Base-by-base conservation (phyloP, 2,888 invertebrate genomes). In the Lochmaea capreae region DNA sequence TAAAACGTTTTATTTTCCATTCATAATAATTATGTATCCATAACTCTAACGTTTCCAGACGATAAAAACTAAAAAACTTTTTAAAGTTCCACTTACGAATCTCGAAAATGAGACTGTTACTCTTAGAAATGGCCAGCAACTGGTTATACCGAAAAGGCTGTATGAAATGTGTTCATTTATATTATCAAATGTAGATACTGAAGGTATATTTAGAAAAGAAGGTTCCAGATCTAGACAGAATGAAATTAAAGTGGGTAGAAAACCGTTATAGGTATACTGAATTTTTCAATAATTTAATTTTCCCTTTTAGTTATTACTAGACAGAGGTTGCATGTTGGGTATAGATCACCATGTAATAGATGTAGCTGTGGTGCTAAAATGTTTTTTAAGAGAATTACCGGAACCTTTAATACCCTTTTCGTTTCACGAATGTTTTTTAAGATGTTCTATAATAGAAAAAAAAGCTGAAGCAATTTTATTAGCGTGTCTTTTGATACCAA, bases 181-280 rank as follows among this genome's bases (percentile, higher is more conserved):
- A 67, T 88, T 92, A 77, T 88, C 91, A 61, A 91, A 93, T 86
- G 90, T 93, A 42, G 90, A 91, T 71, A 91, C 93, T 22, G 97
- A 97, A 85, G 97, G 97, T 0, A 87, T 97, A 65, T 97, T 97
- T 86, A 90, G 97, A 9, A 97, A 96, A 88, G 95, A 95, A 65
- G 97, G 97, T 14, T 95, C 96, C 1, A 91, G 94, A 81, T 89
- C 91, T 52, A 90, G 96, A 76, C 95, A 96, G 86, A 93, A 93
- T 83, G 95, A 95, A 86, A 91, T 97, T 26, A 93, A 93, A 88
- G 93, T 94, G 85, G 8, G 46, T 46, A 14, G 11, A 52, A 43
- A 65, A 62, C 22, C 11, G 5, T 26, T 26, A 58, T 46, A 10
- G 11, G 2, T 43, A 59, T 5, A 59, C 9, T 12, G 12, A 59